Evolutionary conservation across 2,113 vertebrate genomes (phyloP).

Genomic region (Peromyscus maniculatus): DNA sequence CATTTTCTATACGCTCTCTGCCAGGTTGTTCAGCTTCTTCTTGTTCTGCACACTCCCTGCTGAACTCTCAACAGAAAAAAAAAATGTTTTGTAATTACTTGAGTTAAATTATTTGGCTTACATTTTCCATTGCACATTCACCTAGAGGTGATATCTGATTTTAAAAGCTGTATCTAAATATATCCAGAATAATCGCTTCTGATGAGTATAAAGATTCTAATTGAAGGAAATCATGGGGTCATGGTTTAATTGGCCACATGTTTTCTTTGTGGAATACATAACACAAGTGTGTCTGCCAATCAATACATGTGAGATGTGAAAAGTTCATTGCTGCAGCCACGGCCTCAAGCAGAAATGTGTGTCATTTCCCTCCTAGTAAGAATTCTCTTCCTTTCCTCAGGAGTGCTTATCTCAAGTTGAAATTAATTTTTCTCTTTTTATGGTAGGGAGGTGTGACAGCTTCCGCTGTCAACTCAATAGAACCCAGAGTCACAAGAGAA

Average conservation of each 20-base stretch:
- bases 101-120: background rate
- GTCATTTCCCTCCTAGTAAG: background rate
- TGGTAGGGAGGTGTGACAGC: too few relatives aligned
- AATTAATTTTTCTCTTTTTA: background rate
- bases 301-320: background rate
- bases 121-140: background rate
- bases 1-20: fast-evolving
- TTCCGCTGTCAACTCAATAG: background rate
- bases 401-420: background rate
- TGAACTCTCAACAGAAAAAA: background rate
- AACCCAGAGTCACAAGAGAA: background rate
- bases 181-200: constrained; percentile 38
- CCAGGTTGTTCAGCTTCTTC: background rate
- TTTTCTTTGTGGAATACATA: background rate
- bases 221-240: constrained; percentile 16
- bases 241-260: background rate
- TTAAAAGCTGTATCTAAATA: constrained; percentile 3
- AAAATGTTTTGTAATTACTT: background rate
- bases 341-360: background rate
- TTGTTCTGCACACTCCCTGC: fast-evolving
- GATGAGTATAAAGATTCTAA: background rate
- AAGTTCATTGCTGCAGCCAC: fast-evolving
- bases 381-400: background rate
- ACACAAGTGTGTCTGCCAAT: background rate
- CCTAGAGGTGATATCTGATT: background rate